Evolutionary conservation across 2,113 vertebrate genomes (phyloP), one percentile per base, ranked within the genome.

Genomic region (Trematocara macrostoma): DNA sequence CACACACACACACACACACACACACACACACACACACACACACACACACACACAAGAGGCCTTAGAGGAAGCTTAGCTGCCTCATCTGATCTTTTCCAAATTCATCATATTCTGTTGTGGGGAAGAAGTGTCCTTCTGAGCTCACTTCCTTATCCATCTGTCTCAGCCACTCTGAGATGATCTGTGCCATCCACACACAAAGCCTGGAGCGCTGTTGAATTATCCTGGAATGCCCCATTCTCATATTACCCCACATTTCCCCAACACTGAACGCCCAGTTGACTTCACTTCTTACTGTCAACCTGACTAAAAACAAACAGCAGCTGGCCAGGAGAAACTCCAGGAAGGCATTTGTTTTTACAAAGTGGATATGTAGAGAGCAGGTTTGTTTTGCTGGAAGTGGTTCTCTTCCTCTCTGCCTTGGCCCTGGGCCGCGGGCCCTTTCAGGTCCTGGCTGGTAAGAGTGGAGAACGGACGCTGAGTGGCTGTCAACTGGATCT

Each of bases 381-480:
- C 89, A 82, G 91, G 92, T 95, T 95, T 95, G 92, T 96, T 95
- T 95, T 86, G 84, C 85, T 94, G 95, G 93, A 94, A 94, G 93
- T 91, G 94, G 88, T 93, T 93, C 86, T 93, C 91, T 94, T 93
- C 93, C 94, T 92, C 87, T 86, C 85, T 56, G 71, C 87, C 84
- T 92, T 82, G 88, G 91, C 87, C 80, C 78, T 14, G 11, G 26
- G 86, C 82, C 31, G 26, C 2, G 57, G 92, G 92, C 59, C 86
- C 67, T 81, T 57, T 93, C 87, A 34, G 82, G 38, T 26, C 49
- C 87, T 78, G 88, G 84, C 87, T 83, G 84, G 78, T 45, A 53
- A 67, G 40, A 64, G 82, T 34, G 82, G 57, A 83, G 89, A 84
- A 52, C 29, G 57, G 84, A 83, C 59, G 61, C 7, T n/a, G 82